Conservation (phyloP, 2,888 invertebrate species). For the Caenorhabditis parvicauda region DNA sequence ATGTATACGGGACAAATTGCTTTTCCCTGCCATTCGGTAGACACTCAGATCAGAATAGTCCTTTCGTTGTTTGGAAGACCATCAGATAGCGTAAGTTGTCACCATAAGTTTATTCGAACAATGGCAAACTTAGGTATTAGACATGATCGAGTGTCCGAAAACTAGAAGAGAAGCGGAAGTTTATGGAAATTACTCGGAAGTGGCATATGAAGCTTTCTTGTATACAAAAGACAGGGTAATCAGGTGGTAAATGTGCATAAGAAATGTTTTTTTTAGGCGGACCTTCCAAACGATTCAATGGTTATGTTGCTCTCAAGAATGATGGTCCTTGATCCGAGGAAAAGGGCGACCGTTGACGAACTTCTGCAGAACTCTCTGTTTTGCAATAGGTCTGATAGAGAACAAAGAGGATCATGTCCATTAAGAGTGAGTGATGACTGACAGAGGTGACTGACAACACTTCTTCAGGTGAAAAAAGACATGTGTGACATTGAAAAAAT, state of each 20-base stretch:
- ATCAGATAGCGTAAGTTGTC: constrained; percentile 37
- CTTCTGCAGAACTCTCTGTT: constrained; percentile 49
- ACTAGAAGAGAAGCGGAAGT: not conserved
- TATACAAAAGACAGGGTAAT: no score
- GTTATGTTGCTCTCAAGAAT: constrained; percentile 46
- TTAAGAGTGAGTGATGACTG: constrained; percentile 13
- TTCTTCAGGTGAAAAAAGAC: constrained; percentile 54
- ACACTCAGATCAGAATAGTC: constrained; percentile 54
- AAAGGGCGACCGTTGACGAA: constrained; percentile 41
- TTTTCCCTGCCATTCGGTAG: constrained; percentile 54
- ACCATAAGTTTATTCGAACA: not conserved
- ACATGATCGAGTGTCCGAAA: not conserved
- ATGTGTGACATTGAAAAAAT: constrained; percentile 57
- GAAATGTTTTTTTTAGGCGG: no score
- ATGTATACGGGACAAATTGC: constrained; percentile 54
- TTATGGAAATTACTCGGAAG: not conserved
- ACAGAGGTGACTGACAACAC: not conserved
- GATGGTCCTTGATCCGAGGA: constrained; percentile 38
- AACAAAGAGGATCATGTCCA: constrained; percentile 13
- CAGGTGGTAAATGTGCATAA: no score
- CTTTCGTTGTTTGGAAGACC: constrained; percentile 51
- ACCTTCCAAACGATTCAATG: no score
- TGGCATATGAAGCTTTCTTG: no score
- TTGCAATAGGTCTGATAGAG: constrained; percentile 7
- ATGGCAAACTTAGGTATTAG: not conserved